Evolutionary conservation across 2,888 invertebrate species (phyloP).

Genomic region (Sesamia inferens): DNA sequence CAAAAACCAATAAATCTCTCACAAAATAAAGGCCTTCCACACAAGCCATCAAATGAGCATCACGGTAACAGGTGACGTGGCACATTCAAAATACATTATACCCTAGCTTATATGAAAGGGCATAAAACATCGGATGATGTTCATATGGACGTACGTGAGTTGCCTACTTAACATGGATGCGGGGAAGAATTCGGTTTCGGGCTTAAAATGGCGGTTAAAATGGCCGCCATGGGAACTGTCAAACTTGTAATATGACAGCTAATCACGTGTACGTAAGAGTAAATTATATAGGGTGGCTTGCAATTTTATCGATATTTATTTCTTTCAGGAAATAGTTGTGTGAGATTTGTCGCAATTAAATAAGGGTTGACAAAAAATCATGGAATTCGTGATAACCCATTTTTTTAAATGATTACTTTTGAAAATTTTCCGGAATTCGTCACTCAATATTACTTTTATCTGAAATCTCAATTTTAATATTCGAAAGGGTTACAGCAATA

Average conservation of each 20-base stretch:
- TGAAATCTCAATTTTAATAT: too few species aligned
- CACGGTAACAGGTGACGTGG: slow-evolving; percentile 59
- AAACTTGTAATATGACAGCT: slow-evolving; percentile 8
- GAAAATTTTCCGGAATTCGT: too few species aligned
- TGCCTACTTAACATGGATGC: slow-evolving; percentile 21
- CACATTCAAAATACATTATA: slow-evolving; percentile 65
- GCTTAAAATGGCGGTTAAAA: slow-evolving; percentile 14
- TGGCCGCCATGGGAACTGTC: slow-evolving; percentile 24
- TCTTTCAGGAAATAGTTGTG: too few species aligned
- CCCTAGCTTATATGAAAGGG: slow-evolving; percentile 42
- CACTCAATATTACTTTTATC: too few species aligned
- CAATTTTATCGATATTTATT: too few species aligned
- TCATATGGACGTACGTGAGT: slow-evolving; percentile 52
- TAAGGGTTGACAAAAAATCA: too few species aligned
- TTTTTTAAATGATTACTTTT: too few species aligned
- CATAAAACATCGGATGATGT: slow-evolving; percentile 62
- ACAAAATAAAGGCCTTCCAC: slow-evolving; percentile 52
- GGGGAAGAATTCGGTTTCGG: neutral
- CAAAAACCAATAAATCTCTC: slow-evolving; percentile 48
- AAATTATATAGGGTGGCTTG: neutral
- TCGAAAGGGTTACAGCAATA: too few species aligned
- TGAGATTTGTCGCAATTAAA: too few species aligned
- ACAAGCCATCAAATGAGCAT: slow-evolving; percentile 55
- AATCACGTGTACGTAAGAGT: neutral
- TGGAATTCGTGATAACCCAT: too few species aligned